Evolutionary conservation across 2,888 invertebrate genomes (phyloP).

Genomic region (Apodemia duryi): DNA sequence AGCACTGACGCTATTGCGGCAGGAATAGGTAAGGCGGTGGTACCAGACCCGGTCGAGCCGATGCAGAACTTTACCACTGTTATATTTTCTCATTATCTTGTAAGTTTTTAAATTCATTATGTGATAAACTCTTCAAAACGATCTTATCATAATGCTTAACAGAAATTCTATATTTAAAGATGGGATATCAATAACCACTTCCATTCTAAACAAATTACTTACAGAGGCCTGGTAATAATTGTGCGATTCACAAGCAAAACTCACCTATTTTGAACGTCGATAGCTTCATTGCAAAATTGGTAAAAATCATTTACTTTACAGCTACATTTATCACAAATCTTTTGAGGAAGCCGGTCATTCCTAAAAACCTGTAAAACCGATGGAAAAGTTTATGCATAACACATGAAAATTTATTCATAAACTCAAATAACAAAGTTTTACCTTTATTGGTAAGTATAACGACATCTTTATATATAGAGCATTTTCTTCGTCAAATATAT

Average conservation of each 20-base stretch:
- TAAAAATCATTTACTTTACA: constrained; percentile 85
- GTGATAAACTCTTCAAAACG: not conserved
- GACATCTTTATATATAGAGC: constrained; percentile 85
- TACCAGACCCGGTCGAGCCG: too few species aligned
- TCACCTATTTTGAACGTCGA: constrained; percentile 82
- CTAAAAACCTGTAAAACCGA: constrained; percentile 42
- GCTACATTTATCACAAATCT: constrained; percentile 85
- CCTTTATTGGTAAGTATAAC: constrained; percentile 86
- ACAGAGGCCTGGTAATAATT: constrained; percentile 9
- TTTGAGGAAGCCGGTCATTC: constrained; percentile 84
- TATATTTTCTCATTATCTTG: not conserved
- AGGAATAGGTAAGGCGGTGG: too few species aligned
- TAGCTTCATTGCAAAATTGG: constrained; percentile 84
- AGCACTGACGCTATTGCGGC: too few species aligned
- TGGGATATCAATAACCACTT: too few species aligned
- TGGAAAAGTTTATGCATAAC: constrained; percentile 19
- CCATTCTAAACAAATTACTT: not conserved
- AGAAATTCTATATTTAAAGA: too few species aligned
- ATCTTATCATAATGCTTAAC: not conserved
- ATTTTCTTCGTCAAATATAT: constrained; percentile 84
- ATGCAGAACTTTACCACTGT: too few species aligned
- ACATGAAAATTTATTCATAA: constrained; percentile 16
- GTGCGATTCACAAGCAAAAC: constrained; percentile 29
- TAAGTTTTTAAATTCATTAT: not conserved
- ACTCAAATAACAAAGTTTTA: constrained; percentile 44